These are phyloP conservation scores for Phyllostomus hastatus DNA, from an alignment of 2,113 vertebrate species.

Conservation along the genomic window DNA sequence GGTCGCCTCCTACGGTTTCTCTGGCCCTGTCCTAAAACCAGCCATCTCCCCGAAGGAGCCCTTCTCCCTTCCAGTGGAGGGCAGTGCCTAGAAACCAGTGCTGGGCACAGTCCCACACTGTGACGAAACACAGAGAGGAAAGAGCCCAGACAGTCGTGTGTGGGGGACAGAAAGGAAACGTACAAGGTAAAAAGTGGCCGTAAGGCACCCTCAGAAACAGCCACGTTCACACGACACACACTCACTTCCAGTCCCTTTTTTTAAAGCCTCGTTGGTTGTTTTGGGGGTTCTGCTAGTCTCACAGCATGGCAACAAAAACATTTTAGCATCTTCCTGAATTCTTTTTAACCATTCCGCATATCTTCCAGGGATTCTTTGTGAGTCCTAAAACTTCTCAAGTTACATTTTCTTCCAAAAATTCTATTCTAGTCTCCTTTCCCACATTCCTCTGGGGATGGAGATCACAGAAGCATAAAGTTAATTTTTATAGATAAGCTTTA, in stretches of 20 bases:
- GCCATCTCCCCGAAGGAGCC: not conserved
- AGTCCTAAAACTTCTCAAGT: not conserved
- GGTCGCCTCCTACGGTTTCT: no score
- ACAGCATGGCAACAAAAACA: not conserved
- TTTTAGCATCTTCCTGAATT: not conserved
- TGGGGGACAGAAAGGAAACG: not conserved
- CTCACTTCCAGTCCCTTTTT: not conserved
- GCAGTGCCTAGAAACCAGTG: not conserved
- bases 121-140: not conserved
- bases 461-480: not conserved
- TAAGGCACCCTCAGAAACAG: not conserved
- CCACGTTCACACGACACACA: accelerated
- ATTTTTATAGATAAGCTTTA: not conserved
- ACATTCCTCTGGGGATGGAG: not conserved
- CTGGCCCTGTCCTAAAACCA: not conserved
- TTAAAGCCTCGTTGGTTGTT: not conserved
- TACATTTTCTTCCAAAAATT: not conserved
- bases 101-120: not conserved
- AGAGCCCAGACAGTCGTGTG: not conserved
- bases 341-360: not conserved
- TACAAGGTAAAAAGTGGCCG: not conserved
- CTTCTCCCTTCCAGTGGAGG: not conserved
- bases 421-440: not conserved
- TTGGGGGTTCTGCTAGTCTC: not conserved
- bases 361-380: not conserved